Percentiles rank a stretch among this genome's conserved stretches.
These are phyloP conservation scores for Meriones unguiculatus DNA, from an alignment of 2,113 vertebrate genomes.

Conservation along the genomic window DNA sequence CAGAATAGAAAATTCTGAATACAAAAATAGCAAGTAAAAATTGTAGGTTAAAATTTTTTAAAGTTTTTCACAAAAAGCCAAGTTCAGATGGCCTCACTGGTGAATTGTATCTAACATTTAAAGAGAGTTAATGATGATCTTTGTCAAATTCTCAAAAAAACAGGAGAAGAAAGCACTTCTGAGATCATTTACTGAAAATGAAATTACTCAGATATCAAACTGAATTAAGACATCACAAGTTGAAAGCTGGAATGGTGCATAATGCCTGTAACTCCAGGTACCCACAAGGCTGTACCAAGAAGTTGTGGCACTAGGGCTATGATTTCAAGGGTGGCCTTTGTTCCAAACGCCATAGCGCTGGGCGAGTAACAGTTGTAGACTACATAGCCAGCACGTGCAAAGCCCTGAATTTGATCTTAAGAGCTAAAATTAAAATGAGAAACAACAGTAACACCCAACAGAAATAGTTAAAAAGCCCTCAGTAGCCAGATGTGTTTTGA, in stretches of 20 bases:
- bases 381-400: neutral
- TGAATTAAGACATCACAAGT: neutral
- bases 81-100: neutral
- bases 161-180: neutral
- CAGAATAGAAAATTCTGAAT: neutral
- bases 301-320: rapidly evolving
- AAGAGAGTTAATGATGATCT: neutral
- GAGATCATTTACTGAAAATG: neutral
- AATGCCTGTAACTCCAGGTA: neutral
- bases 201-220: neutral
- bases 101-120: neutral
- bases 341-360: neutral
- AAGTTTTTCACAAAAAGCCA: neutral
- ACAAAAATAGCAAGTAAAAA: neutral
- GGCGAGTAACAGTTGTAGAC: neutral
- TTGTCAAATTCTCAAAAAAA: neutral
- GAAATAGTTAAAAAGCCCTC: neutral
- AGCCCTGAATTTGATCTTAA: neutral
- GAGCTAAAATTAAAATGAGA: neutral
- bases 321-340: neutral
- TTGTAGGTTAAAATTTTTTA: neutral
- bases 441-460: neutral
- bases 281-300: neutral
- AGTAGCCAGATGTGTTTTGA: neutral
- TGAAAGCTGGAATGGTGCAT: neutral